phyloP scores from a whole-genome alignment of 2,113 vertebrate genomes.

The Perognathus longimembris region DNA sequence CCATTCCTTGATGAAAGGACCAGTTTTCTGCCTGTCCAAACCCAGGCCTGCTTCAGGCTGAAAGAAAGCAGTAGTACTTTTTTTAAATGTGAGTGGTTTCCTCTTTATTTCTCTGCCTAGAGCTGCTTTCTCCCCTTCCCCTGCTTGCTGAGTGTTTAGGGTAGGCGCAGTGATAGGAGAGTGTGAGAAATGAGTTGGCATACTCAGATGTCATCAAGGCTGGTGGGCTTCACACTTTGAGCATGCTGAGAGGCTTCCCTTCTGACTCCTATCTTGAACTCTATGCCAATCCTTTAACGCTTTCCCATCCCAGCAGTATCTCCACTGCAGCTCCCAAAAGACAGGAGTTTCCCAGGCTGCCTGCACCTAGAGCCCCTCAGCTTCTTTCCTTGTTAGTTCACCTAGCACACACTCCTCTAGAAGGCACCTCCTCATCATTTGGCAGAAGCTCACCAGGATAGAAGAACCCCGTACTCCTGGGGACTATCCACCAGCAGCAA shows the following conservation, averaged over 20 bases:
- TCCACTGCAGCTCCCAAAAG: too few relatives aligned
- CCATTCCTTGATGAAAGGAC: neutral
- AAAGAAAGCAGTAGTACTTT: neutral
- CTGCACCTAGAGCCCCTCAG: neutral
- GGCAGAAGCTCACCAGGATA: neutral
- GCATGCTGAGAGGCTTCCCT: neutral
- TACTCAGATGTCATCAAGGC: too few relatives aligned
- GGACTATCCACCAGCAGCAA: neutral
- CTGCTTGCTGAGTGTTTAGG: neutral
- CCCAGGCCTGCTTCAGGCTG: too few relatives aligned
- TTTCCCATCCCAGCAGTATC: neutral
- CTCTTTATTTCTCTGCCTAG: neutral
- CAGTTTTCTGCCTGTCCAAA: neutral
- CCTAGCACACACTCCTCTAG: neutral
- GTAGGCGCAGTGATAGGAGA: neutral
- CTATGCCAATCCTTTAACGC: accelerated
- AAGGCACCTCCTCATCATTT: too few relatives aligned
- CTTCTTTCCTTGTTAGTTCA: neutral
- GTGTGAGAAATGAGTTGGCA: neutral
- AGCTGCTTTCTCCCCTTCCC: neutral
- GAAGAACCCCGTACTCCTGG: neutral
- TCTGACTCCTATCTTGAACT: neutral
- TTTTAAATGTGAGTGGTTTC: neutral
- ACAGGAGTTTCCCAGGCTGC: neutral
- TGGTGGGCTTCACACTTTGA: neutral